Base-by-base conservation (phyloP, 2,888 invertebrate species). In the Mechanitis messenoides region DNA sequence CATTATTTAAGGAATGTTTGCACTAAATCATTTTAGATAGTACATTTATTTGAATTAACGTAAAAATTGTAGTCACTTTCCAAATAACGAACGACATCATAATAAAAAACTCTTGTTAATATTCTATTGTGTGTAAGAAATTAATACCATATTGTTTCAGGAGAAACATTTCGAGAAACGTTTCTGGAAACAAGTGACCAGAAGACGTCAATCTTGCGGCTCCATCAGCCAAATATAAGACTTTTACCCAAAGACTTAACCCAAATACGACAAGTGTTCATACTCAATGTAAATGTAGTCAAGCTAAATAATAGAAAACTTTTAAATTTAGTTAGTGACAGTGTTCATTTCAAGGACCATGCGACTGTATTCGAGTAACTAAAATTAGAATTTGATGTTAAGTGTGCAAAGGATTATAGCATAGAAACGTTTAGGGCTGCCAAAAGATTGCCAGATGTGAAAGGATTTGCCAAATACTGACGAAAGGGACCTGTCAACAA, bases 121-220 rank as follows among this genome's bases (percentile, higher is more conserved):
- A 47, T 3, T 4, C 6, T n/a, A 3, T 28, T 4, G n/a, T n/a
- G 47, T 47, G 9, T 2, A 50, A 28, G 47, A 53, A 53, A 55
- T 35, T 61, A 65, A 66, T 54, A 45, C 33, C 65, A 69, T 74
- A 69, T 83, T 79, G 75, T 91, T 90, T 60, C 87, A 95, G 94
- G 94, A 95, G 77, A 94, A 94, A 83, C 93, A 94, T 77, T 85
- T 94, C 80, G 95, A 95, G 80, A 92, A 94, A 80, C 90, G 95
- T 75, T 94, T 95, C 80, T 95, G 95, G 95, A 95, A 94, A 85
- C 95, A 95, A 82, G 91, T 95, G 74, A 93, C 93, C 71, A 93
- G 93, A 89, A 91, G 95, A 81, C 91, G 93, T 70, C 92, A 93
- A 76, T 92, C 93, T 65, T 82, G 84, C 66, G 89, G 89, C 71